Conservation (phyloP, 92 coral and sea anemone genomes). For the Epizoanthus scotinus region DNA sequence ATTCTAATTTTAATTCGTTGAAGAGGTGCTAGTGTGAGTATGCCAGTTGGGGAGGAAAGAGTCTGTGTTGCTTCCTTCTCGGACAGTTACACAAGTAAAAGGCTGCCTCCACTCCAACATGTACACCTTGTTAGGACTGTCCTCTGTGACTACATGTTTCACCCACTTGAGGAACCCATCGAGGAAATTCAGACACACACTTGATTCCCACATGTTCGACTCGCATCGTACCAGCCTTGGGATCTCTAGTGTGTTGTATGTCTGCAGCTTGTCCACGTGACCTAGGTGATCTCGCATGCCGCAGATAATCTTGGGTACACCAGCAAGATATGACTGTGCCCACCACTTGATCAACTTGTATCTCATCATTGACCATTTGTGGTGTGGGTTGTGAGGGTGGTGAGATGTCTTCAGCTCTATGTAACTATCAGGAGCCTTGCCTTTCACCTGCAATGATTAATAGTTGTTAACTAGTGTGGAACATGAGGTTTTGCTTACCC, state of each 20-base stretch:
- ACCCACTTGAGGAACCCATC: conserved; percentile 87
- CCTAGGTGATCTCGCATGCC: conserved; percentile 92
- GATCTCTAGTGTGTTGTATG: conserved; percentile 89
- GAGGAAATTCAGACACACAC: conserved; percentile 82
- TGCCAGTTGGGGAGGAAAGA: conserved; percentile 88
- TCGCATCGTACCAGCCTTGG: conserved; percentile 73
- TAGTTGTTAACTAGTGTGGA: no score
- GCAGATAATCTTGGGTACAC: conserved; percentile 90
- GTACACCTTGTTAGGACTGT: conserved; percentile 72
- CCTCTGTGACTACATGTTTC: conserved; percentile 64
- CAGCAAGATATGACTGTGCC: conserved; percentile 98
- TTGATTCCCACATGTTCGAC: conserved; percentile 79
- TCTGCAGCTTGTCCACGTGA: conserved; percentile 76
- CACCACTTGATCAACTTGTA: conserved; percentile 97
- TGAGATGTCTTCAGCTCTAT: conserved; percentile 89
- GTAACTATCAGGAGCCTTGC: conserved; percentile 83
- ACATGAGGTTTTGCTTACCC: no score
- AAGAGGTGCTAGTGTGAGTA: conserved; percentile 24
- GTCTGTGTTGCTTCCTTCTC: conserved; percentile 47
- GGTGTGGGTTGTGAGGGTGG: conserved; percentile 76
- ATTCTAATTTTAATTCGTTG: neutral
- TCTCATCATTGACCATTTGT: conserved; percentile 82
- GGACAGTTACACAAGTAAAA: conserved; percentile 60
- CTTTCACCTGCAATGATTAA: conserved; percentile 57
- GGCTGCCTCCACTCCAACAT: conserved; percentile 88